These are phyloP conservation scores for Epinotia ramella DNA, from an alignment of 2,888 invertebrate species.

Conservation along the genomic window DNA sequence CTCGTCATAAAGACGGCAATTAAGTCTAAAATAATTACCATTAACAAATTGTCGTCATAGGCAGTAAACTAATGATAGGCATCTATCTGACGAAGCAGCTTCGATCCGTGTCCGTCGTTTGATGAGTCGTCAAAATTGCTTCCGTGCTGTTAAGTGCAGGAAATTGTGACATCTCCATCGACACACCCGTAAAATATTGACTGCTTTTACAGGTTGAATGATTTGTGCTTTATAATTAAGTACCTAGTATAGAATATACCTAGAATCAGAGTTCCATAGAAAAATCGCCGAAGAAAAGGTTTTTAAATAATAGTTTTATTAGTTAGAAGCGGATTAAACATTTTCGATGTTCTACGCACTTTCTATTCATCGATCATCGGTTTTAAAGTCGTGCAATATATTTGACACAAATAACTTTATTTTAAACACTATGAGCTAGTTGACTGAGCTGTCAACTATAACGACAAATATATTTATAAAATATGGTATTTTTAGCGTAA, in stretches of 20 bases:
- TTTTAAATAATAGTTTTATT: background rate
- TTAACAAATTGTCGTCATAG: constrained; percentile 59
- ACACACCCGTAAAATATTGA: constrained; percentile 77
- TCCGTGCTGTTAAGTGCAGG: constrained; percentile 85
- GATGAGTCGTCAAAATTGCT: constrained; percentile 84
- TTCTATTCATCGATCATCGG: no score
- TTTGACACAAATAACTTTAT: no score
- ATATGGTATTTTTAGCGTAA: constrained; percentile 32
- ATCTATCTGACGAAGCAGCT: constrained; percentile 63
- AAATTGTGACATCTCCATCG: constrained; percentile 83
- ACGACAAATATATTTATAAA: no score
- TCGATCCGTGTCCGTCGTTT: constrained; percentile 79
- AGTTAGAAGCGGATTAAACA: background rate
- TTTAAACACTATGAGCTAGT: no score
- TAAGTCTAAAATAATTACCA: constrained; percentile 49
- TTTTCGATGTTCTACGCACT: no score
- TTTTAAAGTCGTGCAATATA: no score
- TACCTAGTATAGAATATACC: background rate
- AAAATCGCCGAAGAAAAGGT: no score
- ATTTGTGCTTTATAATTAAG: background rate
- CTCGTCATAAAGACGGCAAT: constrained; percentile 24
- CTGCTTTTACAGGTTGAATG: constrained; percentile 58
- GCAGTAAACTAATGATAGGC: constrained; percentile 68
- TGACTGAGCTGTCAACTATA: no score
- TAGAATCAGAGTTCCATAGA: background rate